These are phyloP conservation scores for Amazonetta brasiliensis DNA, from an alignment of 2,797 vertebrate species.

Conservation along the genomic window DNA sequence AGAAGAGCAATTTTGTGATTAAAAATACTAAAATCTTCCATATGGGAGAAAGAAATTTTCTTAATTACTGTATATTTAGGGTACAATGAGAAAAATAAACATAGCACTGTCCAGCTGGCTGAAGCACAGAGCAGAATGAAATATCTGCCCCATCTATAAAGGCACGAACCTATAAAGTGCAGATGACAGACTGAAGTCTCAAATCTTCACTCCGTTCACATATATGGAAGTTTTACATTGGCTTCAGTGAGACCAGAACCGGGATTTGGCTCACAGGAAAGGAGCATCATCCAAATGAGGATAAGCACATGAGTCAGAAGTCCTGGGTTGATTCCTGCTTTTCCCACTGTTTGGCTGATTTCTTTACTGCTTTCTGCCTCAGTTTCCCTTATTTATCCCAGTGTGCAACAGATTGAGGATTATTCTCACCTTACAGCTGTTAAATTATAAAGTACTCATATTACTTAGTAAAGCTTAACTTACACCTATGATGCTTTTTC, in stretches of 20 bases:
- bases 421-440: neutral
- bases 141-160: conserved; percentile 2
- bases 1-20: neutral
- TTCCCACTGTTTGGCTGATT: neutral
- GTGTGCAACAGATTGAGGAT: neutral
- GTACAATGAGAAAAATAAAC: neutral
- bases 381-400: neutral
- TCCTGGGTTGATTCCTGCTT: neutral
- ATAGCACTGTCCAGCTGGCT: neutral
- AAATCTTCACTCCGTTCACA: neutral
- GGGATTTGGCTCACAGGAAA: neutral
- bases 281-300: neutral
- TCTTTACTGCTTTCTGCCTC: neutral
- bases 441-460: neutral
- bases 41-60: neutral
- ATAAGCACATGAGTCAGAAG: neutral
- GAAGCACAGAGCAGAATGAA: conserved; percentile 29
- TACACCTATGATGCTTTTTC: neutral
- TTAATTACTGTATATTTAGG: neutral
- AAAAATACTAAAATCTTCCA: conserved; percentile 47
- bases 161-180: neutral
- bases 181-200: conserved; percentile 5
- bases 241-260: neutral
- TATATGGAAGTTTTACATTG: neutral
- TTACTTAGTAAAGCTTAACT: neutral